phyloP scores from a whole-genome alignment of 2,888 invertebrate species.

The Lutraria lutraria region DNA sequence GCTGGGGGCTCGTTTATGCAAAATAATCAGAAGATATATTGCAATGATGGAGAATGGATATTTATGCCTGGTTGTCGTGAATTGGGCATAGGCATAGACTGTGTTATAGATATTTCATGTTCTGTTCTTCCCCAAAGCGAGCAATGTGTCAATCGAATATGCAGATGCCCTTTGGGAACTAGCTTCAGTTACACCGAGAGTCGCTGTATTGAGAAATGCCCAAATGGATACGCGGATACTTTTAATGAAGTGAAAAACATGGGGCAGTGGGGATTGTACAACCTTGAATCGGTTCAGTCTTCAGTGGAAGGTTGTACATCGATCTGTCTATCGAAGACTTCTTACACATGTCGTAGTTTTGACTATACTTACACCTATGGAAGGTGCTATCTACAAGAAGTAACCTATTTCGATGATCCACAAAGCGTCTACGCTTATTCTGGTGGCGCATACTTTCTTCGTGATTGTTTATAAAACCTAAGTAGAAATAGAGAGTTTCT shows the following conservation, averaged over 20 bases:
- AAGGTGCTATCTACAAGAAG: neutral
- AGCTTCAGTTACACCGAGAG: slow-evolving; percentile 1
- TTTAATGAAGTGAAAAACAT: slow-evolving; percentile 6
- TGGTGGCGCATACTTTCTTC: neutral
- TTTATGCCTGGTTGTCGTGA: neutral
- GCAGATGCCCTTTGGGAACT: neutral
- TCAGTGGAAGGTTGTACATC: neutral
- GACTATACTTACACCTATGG: neutral
- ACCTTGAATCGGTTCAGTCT: neutral
- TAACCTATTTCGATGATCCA: neutral
- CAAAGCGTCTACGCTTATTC: neutral
- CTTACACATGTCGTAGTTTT: neutral
- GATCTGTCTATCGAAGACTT: neutral
- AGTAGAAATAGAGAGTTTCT: neutral
- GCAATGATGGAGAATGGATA: neutral
- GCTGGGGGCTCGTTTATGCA: neutral
- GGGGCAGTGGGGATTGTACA: neutral
- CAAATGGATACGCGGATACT: neutral
- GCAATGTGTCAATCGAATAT: slow-evolving; percentile 3
- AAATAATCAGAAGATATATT: neutral
- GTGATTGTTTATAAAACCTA: neutral
- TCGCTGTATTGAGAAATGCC: neutral
- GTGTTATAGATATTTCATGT: neutral
- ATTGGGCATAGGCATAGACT: neutral
- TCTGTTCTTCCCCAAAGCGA: neutral